Conservation (phyloP, 1,140 invertebrate species). For the Solenopsis fugax region DNA sequence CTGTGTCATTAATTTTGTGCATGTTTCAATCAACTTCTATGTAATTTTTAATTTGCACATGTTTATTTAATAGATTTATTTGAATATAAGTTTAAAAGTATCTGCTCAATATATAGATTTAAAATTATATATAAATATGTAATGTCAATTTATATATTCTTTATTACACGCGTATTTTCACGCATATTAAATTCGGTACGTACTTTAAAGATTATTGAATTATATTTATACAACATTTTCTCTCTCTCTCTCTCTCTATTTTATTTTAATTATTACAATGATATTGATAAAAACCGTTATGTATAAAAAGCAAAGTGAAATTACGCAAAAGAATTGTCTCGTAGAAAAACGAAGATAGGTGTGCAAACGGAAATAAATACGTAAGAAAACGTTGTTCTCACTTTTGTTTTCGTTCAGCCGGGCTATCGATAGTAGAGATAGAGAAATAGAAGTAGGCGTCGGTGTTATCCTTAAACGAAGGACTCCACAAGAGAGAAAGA, state of each 20-base stretch:
- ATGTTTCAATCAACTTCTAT: neutral
- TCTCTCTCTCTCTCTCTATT: too few relatives aligned
- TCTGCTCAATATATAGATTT: neutral
- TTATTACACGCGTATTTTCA: neutral
- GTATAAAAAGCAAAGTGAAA: neutral
- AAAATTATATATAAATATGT: neutral
- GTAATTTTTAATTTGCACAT: neutral
- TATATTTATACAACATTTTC: neutral
- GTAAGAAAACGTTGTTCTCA: constrained; percentile 3
- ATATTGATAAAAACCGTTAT: neutral
- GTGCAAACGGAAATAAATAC: constrained; percentile 3
- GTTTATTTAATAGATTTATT: neutral
- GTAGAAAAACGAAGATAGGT: neutral
- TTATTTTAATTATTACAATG: neutral
- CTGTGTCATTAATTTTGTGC: neutral
- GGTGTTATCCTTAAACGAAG: constrained; percentile 11
- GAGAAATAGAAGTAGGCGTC: constrained; percentile 52
- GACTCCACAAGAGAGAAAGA: constrained; percentile 35
- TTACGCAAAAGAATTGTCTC: neutral
- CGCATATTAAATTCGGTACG: too few relatives aligned
- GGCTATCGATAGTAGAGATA: constrained; percentile 38
- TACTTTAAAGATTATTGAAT: too few relatives aligned
- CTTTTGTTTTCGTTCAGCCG: neutral
- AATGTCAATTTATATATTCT: neutral
- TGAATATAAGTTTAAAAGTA: neutral